Percentiles rank a stretch among this genome's conserved stretches.
Conservation (phyloP, 2,888 invertebrate genomes). For the Clepsis dumicolana region DNA sequence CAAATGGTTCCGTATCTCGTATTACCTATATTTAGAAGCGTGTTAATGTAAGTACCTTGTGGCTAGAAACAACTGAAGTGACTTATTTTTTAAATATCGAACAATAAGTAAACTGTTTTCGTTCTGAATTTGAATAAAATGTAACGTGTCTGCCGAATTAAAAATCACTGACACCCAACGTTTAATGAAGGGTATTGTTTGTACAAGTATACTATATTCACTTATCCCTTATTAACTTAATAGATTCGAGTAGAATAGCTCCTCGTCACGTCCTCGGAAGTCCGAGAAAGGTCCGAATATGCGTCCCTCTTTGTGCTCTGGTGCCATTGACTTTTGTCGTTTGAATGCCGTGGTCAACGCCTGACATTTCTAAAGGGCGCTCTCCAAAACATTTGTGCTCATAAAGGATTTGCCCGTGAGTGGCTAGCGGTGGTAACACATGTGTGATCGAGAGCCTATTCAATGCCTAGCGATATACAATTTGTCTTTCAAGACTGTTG, state of each 20-base stretch:
- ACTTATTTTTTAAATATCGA: too few species aligned
- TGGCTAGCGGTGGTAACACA: constrained; percentile 28
- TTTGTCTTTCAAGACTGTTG: constrained; percentile 5
- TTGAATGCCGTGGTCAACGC: constrained; percentile 54
- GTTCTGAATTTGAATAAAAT: too few species aligned
- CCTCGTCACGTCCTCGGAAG: constrained; percentile 25
- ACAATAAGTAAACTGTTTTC: too few species aligned
- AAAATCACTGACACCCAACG: too few species aligned
- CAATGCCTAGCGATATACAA: constrained; percentile 9
- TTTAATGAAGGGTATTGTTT: too few species aligned
- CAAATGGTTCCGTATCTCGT: too few species aligned
- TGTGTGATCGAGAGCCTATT: constrained; percentile 18
- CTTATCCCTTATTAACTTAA: constrained; percentile 6
- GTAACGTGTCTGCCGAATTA: too few species aligned
- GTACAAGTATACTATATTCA: too few species aligned
- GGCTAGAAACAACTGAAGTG: too few species aligned
- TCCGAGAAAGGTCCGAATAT: constrained; percentile 44
- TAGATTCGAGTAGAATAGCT: constrained; percentile 15
- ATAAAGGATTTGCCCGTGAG: constrained; percentile 27
- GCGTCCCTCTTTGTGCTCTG: constrained; percentile 47
- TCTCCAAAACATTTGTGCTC: constrained; percentile 29
- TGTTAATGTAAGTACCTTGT: too few species aligned
- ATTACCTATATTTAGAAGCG: too few species aligned
- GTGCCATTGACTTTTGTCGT: constrained; percentile 66
- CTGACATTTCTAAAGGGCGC: constrained; percentile 40